Evolutionary conservation across 2,888 invertebrate genomes (phyloP).

Genomic region (Agonopterix subpropinquella): DNA sequence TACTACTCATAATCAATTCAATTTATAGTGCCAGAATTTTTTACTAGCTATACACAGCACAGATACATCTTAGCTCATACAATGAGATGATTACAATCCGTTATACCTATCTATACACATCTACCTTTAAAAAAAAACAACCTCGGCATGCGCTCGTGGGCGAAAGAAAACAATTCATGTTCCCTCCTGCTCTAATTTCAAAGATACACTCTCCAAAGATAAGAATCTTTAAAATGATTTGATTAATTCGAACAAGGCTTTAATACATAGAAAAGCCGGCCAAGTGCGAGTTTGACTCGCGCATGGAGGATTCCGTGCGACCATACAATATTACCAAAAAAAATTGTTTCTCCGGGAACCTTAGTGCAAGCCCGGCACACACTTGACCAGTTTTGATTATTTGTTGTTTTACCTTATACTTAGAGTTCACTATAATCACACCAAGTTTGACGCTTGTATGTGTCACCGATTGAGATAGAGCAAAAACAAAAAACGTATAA

Average conservation of each 20-base stretch:
- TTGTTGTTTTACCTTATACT: too few species aligned
- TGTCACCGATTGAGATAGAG: too few species aligned
- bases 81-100: constrained; percentile 74
- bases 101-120: constrained; percentile 60
- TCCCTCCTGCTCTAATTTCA: constrained; percentile 71
- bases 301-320: too few species aligned
- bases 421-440: too few species aligned
- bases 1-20: too few species aligned
- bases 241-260: constrained; percentile 69
- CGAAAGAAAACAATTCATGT: constrained; percentile 70
- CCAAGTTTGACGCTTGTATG: too few species aligned
- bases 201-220: constrained; percentile 53
- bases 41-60: constrained; percentile 25
- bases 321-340: too few species aligned
- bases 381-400: too few species aligned
- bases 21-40: constrained; percentile 24
- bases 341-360: too few species aligned
- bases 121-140: constrained; percentile 54
- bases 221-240: constrained; percentile 64
- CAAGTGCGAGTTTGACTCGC: too few species aligned
- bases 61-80: constrained; percentile 66
- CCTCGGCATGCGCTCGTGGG: constrained; percentile 59
- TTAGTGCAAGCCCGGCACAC: too few species aligned
- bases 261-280: constrained; percentile 45
- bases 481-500: too few species aligned